These are phyloP conservation scores for Agriopis marginaria DNA, from an alignment of 2,888 invertebrate genomes.

Conservation along the genomic window DNA sequence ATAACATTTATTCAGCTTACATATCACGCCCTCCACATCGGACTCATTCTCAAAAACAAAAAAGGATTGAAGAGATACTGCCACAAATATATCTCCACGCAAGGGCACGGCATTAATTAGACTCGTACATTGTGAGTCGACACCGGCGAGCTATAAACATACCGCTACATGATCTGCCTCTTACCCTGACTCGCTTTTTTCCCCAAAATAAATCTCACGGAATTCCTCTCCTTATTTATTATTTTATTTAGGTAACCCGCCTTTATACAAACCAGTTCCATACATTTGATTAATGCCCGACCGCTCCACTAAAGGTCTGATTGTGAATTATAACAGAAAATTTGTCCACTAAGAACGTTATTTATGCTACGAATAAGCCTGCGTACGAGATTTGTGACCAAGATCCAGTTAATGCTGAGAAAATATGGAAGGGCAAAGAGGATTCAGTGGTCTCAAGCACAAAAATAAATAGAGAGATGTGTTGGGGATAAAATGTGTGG, in stretches of 20 bases:
- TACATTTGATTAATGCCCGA: conserved; percentile 80
- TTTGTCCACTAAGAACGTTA: conserved; percentile 78
- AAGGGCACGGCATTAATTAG: conserved; percentile 79
- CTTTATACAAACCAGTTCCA: conserved; percentile 81
- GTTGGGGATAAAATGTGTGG: conserved; percentile 10
- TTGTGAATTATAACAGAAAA: conserved; percentile 77
- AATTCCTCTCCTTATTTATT: conserved; percentile 82
- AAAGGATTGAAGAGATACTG: conserved; percentile 55
- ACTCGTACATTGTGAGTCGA: conserved; percentile 73
- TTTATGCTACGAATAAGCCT: conserved; percentile 70
- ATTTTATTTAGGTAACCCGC: conserved; percentile 82
- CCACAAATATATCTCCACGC: conserved; percentile 69
- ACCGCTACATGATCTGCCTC: conserved; percentile 78
- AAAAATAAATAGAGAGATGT: conserved; percentile 18
- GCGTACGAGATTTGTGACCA: conserved; percentile 56
- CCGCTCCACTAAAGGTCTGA: conserved; percentile 74
- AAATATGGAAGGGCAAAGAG: conserved; percentile 36
- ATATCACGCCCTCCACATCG: conserved; percentile 27
- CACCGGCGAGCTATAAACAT: conserved; percentile 77
- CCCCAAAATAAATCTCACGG: conserved; percentile 84
- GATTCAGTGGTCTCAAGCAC: conserved; percentile 20
- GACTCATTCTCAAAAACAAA: conserved; percentile 58
- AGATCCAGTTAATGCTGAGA: conserved; percentile 45
- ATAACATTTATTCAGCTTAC: conserved; percentile 3
- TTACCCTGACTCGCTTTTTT: conserved; percentile 77